Conservation (phyloP, 2,113 vertebrate species). For the Struthio camelus region DNA sequence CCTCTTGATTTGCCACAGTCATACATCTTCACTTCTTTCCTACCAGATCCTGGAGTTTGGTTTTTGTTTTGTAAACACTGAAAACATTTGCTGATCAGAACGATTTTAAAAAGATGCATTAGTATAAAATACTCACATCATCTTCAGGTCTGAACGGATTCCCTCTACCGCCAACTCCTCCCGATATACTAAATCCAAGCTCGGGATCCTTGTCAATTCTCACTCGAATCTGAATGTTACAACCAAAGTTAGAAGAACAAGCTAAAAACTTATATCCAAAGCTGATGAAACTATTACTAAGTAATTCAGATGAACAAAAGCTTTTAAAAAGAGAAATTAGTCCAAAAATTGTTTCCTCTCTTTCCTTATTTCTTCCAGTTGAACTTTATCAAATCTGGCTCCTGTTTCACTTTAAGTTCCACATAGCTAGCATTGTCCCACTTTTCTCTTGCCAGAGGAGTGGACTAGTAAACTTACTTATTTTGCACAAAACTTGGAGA, state of each 20-base stretch:
- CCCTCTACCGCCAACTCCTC: constrained; percentile 94
- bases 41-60: neutral
- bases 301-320: neutral
- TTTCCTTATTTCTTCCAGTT: neutral
- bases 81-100: neutral
- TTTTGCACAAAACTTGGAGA: neutral
- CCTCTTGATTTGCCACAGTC: neutral
- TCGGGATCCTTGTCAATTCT: constrained; percentile 97
- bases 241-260: constrained; percentile 19
- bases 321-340: neutral
- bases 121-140: constrained; percentile 81
- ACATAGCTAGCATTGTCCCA: neutral
- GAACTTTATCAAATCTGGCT: neutral
- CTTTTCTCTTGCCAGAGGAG: neutral
- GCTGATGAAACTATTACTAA: neutral
- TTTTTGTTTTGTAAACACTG: neutral
- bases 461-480: neutral
- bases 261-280: neutral
- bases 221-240: constrained; percentile 85
- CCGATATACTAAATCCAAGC: constrained; percentile 99
- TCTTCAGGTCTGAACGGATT: constrained; percentile 96
- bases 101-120: neutral
- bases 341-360: neutral
- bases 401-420: neutral
- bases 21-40: neutral